These are phyloP conservation scores for Hypocryptadius cinnamomeus DNA, from an alignment of 2,113 vertebrate species.

Conservation along the genomic window DNA sequence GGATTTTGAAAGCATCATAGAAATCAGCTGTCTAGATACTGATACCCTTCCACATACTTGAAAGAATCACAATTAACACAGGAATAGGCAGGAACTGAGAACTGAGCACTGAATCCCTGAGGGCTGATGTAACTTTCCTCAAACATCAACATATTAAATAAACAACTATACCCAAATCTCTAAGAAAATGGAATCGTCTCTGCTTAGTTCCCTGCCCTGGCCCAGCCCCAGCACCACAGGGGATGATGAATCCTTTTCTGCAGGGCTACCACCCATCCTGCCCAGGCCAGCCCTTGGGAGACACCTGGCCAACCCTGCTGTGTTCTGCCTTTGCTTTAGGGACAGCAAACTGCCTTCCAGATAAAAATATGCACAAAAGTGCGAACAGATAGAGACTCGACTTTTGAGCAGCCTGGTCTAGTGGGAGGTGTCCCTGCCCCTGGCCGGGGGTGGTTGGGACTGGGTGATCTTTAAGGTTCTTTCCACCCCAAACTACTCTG, in stretches of 20 bases:
- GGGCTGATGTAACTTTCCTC: not conserved
- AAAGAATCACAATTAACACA: not conserved
- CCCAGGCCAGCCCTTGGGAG: not conserved
- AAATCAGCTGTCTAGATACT: not conserved
- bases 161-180: not conserved
- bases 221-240: not conserved
- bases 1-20: not conserved
- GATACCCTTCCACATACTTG: not conserved
- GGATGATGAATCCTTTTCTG: not conserved
- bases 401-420: not conserved
- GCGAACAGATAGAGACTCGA: fast-evolving
- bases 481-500: not conserved
- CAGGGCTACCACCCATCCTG: not conserved
- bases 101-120: not conserved
- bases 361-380: not conserved
- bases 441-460: not conserved
- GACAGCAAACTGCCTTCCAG: not conserved
- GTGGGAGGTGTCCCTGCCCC: not conserved
- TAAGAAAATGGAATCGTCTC: not conserved
- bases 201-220: not conserved
- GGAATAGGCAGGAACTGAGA: not conserved
- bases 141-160: not conserved
- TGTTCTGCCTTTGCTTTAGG: not conserved
- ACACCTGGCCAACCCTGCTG: fast-evolving
- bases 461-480: not conserved